Evolutionary conservation across 2,888 invertebrate genomes (phyloP).

Genomic region (Elegia similella): DNA sequence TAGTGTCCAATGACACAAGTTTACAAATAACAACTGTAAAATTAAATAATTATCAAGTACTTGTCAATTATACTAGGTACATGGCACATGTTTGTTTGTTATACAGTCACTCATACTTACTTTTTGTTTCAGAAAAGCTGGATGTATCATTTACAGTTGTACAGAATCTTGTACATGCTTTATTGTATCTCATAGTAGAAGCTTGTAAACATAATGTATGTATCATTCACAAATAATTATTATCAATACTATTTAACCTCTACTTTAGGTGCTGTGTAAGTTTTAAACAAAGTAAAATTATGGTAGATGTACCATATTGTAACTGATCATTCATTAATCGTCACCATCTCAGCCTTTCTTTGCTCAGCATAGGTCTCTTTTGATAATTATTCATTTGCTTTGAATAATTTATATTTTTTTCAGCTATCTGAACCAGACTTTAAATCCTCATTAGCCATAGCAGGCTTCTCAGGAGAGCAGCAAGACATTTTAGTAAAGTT

Average conservation of each 20-base stretch:
- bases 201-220: slow-evolving; percentile 86
- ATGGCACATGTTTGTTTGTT: background rate
- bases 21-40: no score
- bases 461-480: slow-evolving; percentile 83
- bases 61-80: no score
- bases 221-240: slow-evolving; percentile 22
- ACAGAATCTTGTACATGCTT: slow-evolving; percentile 85
- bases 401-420: slow-evolving; percentile 21
- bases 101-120: background rate
- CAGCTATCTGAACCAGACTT: slow-evolving; percentile 68
- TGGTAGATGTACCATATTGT: no score
- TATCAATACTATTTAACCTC: no score
- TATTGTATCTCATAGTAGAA: slow-evolving; percentile 87
- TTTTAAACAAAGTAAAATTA: no score
- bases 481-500: slow-evolving; percentile 82
- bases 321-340: no score
- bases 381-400: background rate
- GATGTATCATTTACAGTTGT: slow-evolving; percentile 76
- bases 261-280: no score
- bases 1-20: no score
- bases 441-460: slow-evolving; percentile 65
- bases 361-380: no score
- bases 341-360: no score
- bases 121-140: slow-evolving; percentile 78
- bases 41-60: no score